These are phyloP conservation scores for Leptodactylus fallax DNA, from an alignment of 2,797 vertebrate species.

Conservation along the genomic window DNA sequence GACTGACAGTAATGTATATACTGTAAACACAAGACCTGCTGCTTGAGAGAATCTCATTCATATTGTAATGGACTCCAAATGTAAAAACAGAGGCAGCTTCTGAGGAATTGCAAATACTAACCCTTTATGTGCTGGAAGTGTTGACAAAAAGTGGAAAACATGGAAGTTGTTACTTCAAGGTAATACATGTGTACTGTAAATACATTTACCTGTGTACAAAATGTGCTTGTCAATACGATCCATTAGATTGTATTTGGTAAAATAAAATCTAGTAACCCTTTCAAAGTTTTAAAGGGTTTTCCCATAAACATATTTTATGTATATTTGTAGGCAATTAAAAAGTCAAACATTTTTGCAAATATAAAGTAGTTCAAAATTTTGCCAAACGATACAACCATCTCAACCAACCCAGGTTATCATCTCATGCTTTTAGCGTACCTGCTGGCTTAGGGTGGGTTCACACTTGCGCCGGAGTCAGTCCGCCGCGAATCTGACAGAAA, in stretches of 20 bases:
- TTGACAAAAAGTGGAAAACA: background rate
- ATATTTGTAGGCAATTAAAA: no score
- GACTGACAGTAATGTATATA: no score
- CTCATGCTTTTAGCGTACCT: no score
- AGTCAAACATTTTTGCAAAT: no score
- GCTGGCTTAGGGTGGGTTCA: no score
- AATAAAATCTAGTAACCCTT: background rate
- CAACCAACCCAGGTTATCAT: no score
- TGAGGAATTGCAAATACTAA: background rate
- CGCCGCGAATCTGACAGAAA: no score
- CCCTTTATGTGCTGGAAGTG: background rate
- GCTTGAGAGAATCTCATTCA: background rate
- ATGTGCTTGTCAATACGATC: background rate
- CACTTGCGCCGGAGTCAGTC: no score
- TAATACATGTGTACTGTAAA: background rate
- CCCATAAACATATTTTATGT: no score
- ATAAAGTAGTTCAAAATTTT: no score
- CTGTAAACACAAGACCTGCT: no score
- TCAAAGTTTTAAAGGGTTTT: background rate
- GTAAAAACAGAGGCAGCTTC: conserved; percentile 81
- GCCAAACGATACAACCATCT: no score
- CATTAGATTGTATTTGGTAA: background rate
- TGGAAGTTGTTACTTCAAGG: background rate
- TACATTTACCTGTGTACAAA: conserved; percentile 5
- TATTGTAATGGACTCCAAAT: conserved; percentile 64